These are phyloP conservation scores for Cynopterus sphinx DNA, from an alignment of 2,797 vertebrate genomes.

Conservation along the genomic window DNA sequence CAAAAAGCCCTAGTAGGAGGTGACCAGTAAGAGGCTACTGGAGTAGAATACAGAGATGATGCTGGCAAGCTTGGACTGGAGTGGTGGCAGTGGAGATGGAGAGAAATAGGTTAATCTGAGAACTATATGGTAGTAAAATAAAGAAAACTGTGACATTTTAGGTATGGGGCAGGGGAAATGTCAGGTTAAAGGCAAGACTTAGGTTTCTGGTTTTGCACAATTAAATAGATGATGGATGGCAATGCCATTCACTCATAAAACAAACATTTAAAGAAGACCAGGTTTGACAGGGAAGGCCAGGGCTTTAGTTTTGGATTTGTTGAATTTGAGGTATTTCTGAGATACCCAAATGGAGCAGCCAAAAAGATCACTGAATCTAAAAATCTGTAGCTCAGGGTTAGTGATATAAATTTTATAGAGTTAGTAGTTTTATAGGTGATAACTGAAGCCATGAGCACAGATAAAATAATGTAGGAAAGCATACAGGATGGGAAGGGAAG, in stretches of 20 bases:
- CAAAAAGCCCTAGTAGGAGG: not conserved
- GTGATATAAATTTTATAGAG: not conserved
- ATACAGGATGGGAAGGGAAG: not conserved
- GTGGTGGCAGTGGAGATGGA: not conserved
- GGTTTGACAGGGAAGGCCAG: not conserved
- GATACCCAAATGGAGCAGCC: not conserved
- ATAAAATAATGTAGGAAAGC: not conserved
- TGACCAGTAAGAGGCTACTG: not conserved
- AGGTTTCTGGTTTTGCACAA: not conserved
- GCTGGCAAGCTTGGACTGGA: not conserved
- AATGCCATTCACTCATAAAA: not conserved
- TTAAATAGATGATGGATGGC: not conserved
- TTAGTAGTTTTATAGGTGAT: not conserved
- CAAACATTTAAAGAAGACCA: not conserved
- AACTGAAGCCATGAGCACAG: not conserved
- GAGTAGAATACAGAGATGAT: not conserved
- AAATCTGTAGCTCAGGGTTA: not conserved
- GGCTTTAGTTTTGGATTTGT: not conserved
- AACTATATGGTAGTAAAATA: not conserved
- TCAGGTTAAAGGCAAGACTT: not conserved
- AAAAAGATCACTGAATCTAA: not conserved
- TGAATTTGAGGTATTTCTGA: not conserved
- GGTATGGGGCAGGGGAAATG: not conserved
- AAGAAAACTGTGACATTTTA: not conserved
- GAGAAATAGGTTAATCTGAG: not conserved